phyloP scores from a whole-genome alignment of 2,888 invertebrate species.

The Crematogaster levior region DNA sequence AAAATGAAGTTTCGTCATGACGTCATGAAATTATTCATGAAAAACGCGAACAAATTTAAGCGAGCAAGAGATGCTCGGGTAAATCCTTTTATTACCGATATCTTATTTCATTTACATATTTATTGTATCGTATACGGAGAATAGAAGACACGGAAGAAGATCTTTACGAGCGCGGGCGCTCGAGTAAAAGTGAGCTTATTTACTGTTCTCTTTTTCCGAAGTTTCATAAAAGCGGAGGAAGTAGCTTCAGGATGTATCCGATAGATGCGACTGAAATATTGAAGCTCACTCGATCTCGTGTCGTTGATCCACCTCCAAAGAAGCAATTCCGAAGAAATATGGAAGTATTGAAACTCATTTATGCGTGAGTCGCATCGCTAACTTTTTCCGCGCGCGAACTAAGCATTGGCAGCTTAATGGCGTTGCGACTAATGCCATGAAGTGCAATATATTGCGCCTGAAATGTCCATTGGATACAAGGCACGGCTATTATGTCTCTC shows the following conservation, averaged over 20 bases:
- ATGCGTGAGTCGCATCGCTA: conserved; percentile 53
- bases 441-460: conserved; percentile 35
- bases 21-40: conserved; percentile 52
- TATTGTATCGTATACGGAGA: conserved; percentile 56
- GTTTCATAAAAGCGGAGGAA: conserved; percentile 57
- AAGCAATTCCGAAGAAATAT: conserved; percentile 44
- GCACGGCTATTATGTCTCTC: conserved; percentile 15
- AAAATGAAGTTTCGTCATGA: conserved; percentile 42
- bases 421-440: conserved; percentile 25
- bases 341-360: conserved; percentile 57
- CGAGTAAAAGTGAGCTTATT: conserved; percentile 68
- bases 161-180: conserved; percentile 55
- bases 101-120: conserved; percentile 62
- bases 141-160: conserved; percentile 33
- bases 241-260: conserved; percentile 59
- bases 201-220: conserved; percentile 61
- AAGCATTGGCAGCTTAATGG: conserved; percentile 46
- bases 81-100: conserved; percentile 51
- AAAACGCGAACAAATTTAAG: conserved; percentile 50
- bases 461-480: conserved; percentile 36
- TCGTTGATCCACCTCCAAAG: conserved; percentile 57
- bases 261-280: conserved; percentile 70
- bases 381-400: conserved; percentile 50
- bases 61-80: conserved; percentile 26
- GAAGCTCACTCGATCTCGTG: conserved; percentile 61